Evolutionary conservation across 2,888 invertebrate genomes (phyloP), one percentile per base, ranked within the genome.

Genomic region (Tetheella fluctuosa): DNA sequence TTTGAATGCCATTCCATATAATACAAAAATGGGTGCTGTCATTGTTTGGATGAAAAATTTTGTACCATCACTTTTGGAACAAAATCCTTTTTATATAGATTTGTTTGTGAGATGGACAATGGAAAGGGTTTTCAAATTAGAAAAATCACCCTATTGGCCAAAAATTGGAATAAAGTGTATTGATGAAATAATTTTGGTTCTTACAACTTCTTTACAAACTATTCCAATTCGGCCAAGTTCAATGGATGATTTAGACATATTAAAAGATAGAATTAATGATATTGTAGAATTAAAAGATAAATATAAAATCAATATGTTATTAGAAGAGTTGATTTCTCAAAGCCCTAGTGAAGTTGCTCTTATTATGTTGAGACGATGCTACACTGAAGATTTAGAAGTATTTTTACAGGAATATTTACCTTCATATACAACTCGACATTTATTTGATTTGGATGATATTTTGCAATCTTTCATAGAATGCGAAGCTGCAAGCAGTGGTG

Each of bases 151-250:
- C 60, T 92, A 92, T 75, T 94, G 93, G 93, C 93, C 93, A 28
- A 93, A 93, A 83, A 91, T 93, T 66, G 93, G 93, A 1, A 74
- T 90, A 8, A 93, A 90, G 73, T 92, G 91, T 69, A 83, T 90
- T 68, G 88, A 89, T 68, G 88, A 90, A 70, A 81, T 92, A 55
- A 78, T 83, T 62, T 64, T 66, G 59, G 85, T 92, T 54, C 72
- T 93, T 57, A 88, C 90, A 76, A 77, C 72, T 42, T 91, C 91
- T 48, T 69, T 89, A 59, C 90, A 86, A 77, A 83, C 84, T 17
- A 86, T 92, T 64, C 74, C 84, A 58, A 69, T 93, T 52, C 80
- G 89, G 63, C 93, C 92, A 53, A 81, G 89, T 66, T 90, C 92
- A 62, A 85, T 93, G 79, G 92, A 93, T 76, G 89, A 89, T 69